Evolutionary conservation across 1,140 invertebrate genomes (phyloP).

Genomic region (Ganaspis sp.): DNA sequence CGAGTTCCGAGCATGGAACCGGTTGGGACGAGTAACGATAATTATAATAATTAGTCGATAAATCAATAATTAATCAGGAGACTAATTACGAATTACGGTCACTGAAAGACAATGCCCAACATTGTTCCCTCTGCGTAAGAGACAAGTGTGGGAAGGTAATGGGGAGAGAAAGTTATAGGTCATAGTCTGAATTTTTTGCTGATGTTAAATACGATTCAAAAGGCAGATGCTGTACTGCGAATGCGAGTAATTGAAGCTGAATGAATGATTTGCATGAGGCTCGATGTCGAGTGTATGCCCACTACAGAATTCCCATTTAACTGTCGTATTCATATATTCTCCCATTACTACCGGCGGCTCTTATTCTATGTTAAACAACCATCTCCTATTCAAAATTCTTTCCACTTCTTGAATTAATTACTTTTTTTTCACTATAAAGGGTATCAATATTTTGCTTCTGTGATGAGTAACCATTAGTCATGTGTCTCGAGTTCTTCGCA

Average conservation of each 20-base stretch:
- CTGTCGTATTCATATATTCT: slow-evolving; percentile 19
- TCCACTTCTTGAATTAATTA: slow-evolving; percentile 6
- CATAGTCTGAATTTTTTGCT: slow-evolving; percentile 51
- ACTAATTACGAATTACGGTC: slow-evolving; percentile 73
- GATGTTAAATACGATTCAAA: slow-evolving; percentile 9
- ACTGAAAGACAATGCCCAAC: slow-evolving; percentile 65
- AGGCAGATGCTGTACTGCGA: slow-evolving; percentile 7
- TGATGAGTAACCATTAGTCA: not conserved
- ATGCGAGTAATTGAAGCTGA: slow-evolving; percentile 25
- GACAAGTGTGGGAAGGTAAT: slow-evolving; percentile 72
- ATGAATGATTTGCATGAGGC: slow-evolving; percentile 20
- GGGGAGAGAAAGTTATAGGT: slow-evolving; percentile 68
- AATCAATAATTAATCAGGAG: slow-evolving; percentile 74
- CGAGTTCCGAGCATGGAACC: slow-evolving; percentile 44
- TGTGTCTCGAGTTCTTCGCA: not conserved
- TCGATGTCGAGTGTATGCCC: slow-evolving; percentile 1
- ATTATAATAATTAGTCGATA: slow-evolving; percentile 73
- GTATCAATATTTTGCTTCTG: not conserved
- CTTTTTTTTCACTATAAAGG: not conserved
- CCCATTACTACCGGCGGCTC: slow-evolving; percentile 9
- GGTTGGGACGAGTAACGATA: slow-evolving; percentile 45
- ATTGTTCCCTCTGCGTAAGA: slow-evolving; percentile 56
- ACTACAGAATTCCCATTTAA: slow-evolving; percentile 13
- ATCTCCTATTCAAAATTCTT: slow-evolving; percentile 6
- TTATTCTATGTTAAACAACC: slow-evolving; percentile 17